Percentiles rank a stretch among this genome's conserved stretches.
Evolutionary conservation across 2,888 invertebrate species (phyloP).

Genomic region (Epirrhoe tristata): DNA sequence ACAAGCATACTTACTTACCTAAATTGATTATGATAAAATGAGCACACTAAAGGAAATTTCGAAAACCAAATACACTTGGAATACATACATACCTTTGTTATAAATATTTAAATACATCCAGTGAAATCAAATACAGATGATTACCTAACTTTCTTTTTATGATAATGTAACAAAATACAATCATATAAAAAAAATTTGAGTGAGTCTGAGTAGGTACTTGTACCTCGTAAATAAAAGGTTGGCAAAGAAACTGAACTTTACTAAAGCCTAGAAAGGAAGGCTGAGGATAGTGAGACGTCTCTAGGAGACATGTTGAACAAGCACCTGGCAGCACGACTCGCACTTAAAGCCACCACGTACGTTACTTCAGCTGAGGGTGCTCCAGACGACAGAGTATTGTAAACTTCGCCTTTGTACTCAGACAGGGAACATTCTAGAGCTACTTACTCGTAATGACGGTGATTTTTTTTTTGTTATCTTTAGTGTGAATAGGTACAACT

Average conservation of each 20-base stretch:
- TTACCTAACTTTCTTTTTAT: background rate
- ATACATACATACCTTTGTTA: background rate
- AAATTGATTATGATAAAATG: background rate
- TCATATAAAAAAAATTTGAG: too few relatives aligned
- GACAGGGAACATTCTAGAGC: constrained; percentile 49
- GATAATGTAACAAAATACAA: too few relatives aligned
- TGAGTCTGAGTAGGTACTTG: too few relatives aligned
- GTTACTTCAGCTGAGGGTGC: constrained; percentile 59
- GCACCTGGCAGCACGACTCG: constrained; percentile 63
- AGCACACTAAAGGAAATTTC: background rate
- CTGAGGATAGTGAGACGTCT: constrained; percentile 21
- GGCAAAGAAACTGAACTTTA: constrained; percentile 5
- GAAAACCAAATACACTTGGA: background rate
- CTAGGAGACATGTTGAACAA: constrained; percentile 77
- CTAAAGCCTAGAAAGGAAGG: constrained; percentile 14
- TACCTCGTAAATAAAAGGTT: background rate
- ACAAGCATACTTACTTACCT: constrained; percentile 4
- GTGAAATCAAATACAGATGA: background rate
- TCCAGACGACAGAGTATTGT: constrained; percentile 51
- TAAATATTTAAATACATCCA: background rate
- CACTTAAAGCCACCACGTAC: constrained; percentile 67
- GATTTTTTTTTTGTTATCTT: constrained; percentile 30
- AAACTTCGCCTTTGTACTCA: constrained; percentile 60
- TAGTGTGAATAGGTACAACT: constrained; percentile 7
- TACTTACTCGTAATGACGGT: constrained; percentile 44